Percentiles rank a stretch among this genome's conserved stretches.
phyloP scores from a whole-genome alignment of 1,140 invertebrate species.

The Achroia grisella region DNA sequence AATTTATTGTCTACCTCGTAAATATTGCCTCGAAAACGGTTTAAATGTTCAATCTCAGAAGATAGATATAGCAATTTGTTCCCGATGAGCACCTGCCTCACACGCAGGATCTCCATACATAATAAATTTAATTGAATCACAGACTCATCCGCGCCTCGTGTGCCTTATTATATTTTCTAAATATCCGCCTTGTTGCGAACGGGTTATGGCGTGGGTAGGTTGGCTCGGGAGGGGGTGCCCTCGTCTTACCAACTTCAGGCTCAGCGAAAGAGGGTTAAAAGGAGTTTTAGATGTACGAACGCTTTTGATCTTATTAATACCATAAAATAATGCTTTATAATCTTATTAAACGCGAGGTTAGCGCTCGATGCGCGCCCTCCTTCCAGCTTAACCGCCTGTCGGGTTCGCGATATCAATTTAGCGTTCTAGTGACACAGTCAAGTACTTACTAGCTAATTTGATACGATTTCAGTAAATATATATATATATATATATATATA shows the following conservation, averaged over 20 bases:
- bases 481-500: too few relatives aligned
- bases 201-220: conserved; percentile 24
- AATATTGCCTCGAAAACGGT: conserved; percentile 12
- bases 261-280: conserved; percentile 60
- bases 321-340: conserved; percentile 80
- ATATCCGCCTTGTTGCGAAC: conserved; percentile 55
- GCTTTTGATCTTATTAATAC: conserved; percentile 78
- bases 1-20: too few relatives aligned
- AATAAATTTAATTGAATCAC: conserved; percentile 71
- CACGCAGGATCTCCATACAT: conserved; percentile 63
- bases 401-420: conserved; percentile 75
- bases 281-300: conserved; percentile 59
- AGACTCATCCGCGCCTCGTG: conserved; percentile 55
- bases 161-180: conserved; percentile 60
- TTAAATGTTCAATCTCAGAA: conserved; percentile 23
- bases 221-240: conserved; percentile 9
- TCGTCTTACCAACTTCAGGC: conserved; percentile 32
- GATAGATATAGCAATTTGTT: conserved; percentile 56
- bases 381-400: conserved; percentile 63
- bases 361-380: conserved; percentile 54
- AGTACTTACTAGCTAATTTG: background rate
- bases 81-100: conserved; percentile 55
- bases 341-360: conserved; percentile 80
- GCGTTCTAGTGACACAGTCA: conserved; percentile 61
- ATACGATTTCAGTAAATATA: too few relatives aligned